These are phyloP conservation scores for Hyperopisus bebe DNA, from an alignment of 2,113 vertebrate species.

Conservation along the genomic window DNA sequence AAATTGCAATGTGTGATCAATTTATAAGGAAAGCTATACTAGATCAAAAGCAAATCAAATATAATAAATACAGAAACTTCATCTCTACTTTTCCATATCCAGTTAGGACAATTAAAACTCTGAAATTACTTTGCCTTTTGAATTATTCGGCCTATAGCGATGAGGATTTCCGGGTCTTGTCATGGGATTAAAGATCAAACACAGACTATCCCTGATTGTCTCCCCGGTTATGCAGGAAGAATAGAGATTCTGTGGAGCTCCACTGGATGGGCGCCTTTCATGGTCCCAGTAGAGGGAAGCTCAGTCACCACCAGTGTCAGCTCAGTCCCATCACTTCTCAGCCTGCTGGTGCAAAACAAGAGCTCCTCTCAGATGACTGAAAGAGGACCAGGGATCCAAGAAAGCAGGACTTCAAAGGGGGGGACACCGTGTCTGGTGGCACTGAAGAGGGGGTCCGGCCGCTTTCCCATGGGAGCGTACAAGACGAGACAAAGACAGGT, in stretches of 20 bases:
- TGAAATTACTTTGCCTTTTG: not conserved
- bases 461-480: slow-evolving; percentile 42
- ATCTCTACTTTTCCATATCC: not conserved
- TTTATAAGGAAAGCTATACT: not conserved
- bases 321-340: not conserved
- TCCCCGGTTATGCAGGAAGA: slow-evolving; percentile 9
- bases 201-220: not conserved
- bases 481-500: not conserved
- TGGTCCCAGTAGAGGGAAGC: not conserved
- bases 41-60: not conserved
- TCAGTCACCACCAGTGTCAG: not conserved
- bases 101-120: not conserved
- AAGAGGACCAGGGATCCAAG: slow-evolving; percentile 1
- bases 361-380: slow-evolving; percentile 12
- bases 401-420: slow-evolving; percentile 43
- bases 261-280: slow-evolving; percentile 28
- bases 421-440: slow-evolving; percentile 18
- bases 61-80: not conserved
- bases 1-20: not conserved
- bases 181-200: slow-evolving; percentile 20
- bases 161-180: not conserved
- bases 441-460: not conserved
- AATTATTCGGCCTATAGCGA: not conserved
- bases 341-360: not conserved
- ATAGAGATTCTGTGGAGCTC: not conserved